Evolutionary conservation across 1,140 invertebrate species (phyloP).

Genomic region (Brachionus koreanus): DNA sequence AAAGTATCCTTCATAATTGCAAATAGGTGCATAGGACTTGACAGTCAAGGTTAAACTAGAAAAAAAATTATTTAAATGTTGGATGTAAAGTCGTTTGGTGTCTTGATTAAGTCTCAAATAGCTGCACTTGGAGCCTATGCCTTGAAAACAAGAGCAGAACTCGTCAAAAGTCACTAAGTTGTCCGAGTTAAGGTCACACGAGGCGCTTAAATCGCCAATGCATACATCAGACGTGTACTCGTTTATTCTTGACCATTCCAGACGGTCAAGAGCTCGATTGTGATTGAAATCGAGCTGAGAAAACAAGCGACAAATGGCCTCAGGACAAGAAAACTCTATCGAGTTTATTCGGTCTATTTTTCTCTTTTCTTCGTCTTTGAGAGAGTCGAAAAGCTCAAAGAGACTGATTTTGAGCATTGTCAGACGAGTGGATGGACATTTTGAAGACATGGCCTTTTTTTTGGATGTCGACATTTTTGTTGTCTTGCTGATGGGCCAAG

Average conservation of each 20-base stretch:
- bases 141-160: slow-evolving; percentile 18
- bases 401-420: slow-evolving; percentile 3
- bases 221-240: background rate
- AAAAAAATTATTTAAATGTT: background rate
- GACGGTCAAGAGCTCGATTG: background rate
- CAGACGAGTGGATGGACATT: background rate
- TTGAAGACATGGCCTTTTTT: background rate
- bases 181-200: background rate
- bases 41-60: background rate
- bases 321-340: slow-evolving; percentile 3
- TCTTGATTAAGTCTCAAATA: background rate
- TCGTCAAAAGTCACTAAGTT: background rate
- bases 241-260: slow-evolving; percentile 4
- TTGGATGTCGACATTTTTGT: background rate
- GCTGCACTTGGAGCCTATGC: background rate
- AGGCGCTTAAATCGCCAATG: background rate
- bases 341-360: slow-evolving; percentile 7
- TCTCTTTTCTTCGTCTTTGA: background rate
- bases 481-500: background rate
- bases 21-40: slow-evolving; percentile 4
- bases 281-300: slow-evolving; percentile 11
- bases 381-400: background rate
- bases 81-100: background rate
- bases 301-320: background rate
- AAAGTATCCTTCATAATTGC: slow-evolving; percentile 26